Percentiles rank a stretch among this genome's conserved stretches.
phyloP scores from a whole-genome alignment of 30 jellyfish, hydroid and myxozoan species.

The Haliclystus octoradiatus region DNA sequence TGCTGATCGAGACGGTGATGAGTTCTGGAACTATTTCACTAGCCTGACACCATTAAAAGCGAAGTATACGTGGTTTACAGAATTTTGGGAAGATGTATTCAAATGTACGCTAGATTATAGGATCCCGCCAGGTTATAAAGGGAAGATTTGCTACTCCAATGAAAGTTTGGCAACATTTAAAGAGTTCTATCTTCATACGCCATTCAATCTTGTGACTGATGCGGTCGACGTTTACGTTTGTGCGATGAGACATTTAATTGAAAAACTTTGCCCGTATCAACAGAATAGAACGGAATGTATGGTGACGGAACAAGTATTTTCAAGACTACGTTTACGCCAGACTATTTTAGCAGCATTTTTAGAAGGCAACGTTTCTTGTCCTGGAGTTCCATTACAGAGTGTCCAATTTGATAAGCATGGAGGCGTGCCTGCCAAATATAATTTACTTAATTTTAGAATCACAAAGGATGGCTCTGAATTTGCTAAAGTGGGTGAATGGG shows the following conservation, averaged over 20 bases:
- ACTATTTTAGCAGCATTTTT: constrained; percentile 9
- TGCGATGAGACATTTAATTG: constrained; percentile 21
- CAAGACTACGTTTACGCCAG: constrained; percentile 5
- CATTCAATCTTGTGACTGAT: constrained; percentile 37
- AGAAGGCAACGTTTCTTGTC: constrained; percentile 4
- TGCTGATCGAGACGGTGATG: constrained; percentile 12
- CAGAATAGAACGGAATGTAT: background rate
- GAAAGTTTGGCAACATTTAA: constrained; percentile 10
- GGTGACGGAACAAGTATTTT: constrained; percentile 5
- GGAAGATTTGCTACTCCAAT: constrained; percentile 29
- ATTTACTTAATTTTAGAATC: constrained; percentile 14
- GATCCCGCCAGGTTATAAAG: background rate
- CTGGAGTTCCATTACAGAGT: constrained; percentile 1
- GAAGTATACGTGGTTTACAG: constrained; percentile 35
- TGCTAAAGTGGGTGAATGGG: constrained; percentile 16
- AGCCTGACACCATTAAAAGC: constrained; percentile 18
- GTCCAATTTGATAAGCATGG: constrained; percentile 31
- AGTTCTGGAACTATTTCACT: constrained; percentile 18
- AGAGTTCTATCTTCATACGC: background rate
- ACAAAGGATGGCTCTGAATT: constrained; percentile 5
- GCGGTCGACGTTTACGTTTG: constrained; percentile 45
- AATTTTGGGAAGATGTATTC: constrained; percentile 60
- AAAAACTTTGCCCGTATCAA: constrained; percentile 11
- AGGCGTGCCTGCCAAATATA: constrained; percentile 35
- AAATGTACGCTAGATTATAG: constrained; percentile 18